Base-by-base conservation (phyloP, 1,140 invertebrate species). In the Pomacea maculata region DNA sequence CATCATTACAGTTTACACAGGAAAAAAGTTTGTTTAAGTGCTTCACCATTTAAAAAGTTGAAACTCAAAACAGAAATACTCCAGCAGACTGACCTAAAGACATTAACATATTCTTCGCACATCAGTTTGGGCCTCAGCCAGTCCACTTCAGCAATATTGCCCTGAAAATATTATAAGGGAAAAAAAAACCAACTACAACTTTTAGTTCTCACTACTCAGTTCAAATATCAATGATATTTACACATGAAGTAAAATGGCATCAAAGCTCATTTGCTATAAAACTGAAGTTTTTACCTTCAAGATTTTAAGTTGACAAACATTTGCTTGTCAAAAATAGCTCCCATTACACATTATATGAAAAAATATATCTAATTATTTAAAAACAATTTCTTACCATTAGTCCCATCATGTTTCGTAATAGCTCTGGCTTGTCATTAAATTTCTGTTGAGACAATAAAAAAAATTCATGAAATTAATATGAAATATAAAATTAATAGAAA, bases 111-210 rank as follows among this genome's bases (percentile, higher is more conserved):
- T 85, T 95, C 93, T 81, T 94, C 91, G 54, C 95, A 95, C 96
- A 99, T 97, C 61, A 99, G 92, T 82, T 95, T 93, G 5, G 93
- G 93, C 55, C 98, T 93, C n/a, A 99, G 92, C 83, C 94, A 92
- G 81, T 95, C 93, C 0, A 99, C 97, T 92, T 99, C 98, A 8
- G 98, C 97, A 14, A 99, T 97, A 91, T 99, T 99, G 4, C 98
- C 98, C 79, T 98, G 92, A 17, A 97, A 92, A 70, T 25, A 80
- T n/a, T 70, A 8, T 25, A 25, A 25, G 25, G 25, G 25, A 75
- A 17, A 17, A 10, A 75, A 70, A 45, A 45, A 6, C 0, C 0
- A 4, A 45, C 34, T 45, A 45, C 6, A 45, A 11, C 57, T 61
- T 61, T 17, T 61, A 14, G 15, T 61, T 61, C 57, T 61, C 0